Base-by-base conservation (phyloP, 1,140 invertebrate genomes). In the Meteorus sp. region DNA sequence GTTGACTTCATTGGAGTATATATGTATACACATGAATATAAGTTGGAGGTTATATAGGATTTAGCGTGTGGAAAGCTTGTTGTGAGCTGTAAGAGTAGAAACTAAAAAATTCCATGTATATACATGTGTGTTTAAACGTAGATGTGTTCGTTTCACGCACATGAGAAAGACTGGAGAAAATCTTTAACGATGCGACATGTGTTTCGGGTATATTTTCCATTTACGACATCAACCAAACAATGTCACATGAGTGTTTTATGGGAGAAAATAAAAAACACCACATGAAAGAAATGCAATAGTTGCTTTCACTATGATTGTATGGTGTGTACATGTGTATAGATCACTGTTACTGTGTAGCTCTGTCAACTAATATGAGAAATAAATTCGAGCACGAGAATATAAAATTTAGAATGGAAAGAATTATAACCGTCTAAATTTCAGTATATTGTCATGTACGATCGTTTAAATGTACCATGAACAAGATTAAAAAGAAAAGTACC, bases 131-230 rank as follows among this genome's bases (percentile, higher is more conserved):
- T 11, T 22, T 20, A 2, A 22, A 20, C 11, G 23, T 20, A n/a
- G n/a, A n/a, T n/a, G 37, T 44, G 23, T 44, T 25, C 13, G 19
- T 27, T 15, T 17, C n/a, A 44, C 2, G 13, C 2, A 17, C 43
- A 17, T 7, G 11, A 6, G 44, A 7, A 15, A 13, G 27, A 23
- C 20, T 47, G 25, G 39, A 20, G 43, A 56, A 56, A 39, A 55
- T 43, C 20, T 55, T 55, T 48, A n/a, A 48, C 55, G 45, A 57
- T 19, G 25, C 48, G 27, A 52, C 56, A 59, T 39, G 33, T 59
- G 56, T 59, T 58, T 23, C 15, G 27, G 35, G 22, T 59, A 50
- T 59, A 58, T 58, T 59, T 52, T 48, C 50, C 48, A 59, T 52
- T 59, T 52, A 59, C 48, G 48, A 52, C 23, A 3, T 59, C 9